phyloP scores from a whole-genome alignment of 2,113 vertebrate species.

The Lepisosteus oculatus region DNA sequence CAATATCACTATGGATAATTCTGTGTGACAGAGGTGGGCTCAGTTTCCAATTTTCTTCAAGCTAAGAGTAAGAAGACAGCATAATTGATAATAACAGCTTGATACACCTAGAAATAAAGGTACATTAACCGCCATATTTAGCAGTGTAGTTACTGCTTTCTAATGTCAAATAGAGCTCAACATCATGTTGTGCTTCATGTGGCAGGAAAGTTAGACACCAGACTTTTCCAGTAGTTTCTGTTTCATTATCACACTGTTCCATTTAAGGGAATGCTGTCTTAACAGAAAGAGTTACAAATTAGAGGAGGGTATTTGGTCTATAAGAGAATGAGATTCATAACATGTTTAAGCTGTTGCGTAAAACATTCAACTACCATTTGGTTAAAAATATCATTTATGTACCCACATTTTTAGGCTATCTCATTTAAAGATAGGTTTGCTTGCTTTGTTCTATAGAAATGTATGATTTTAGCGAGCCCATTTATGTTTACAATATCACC shows the following conservation, averaged over 20 bases:
- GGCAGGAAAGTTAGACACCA: constrained; percentile 26
- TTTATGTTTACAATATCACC: too few relatives aligned
- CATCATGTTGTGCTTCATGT: neutral
- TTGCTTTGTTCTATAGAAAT: constrained; percentile 50
- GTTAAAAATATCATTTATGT: constrained; percentile 53
- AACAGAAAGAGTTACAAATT: too few relatives aligned
- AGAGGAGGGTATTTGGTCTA: too few relatives aligned
- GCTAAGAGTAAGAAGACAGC: too few relatives aligned
- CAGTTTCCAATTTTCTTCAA: too few relatives aligned
- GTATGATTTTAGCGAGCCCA: too few relatives aligned
- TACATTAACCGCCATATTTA: constrained; percentile 48
- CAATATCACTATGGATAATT: constrained; percentile 5
- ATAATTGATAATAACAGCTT: constrained; percentile 24
- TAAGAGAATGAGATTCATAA: neutral
- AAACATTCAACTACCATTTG: constrained; percentile 58
- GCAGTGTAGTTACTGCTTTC: constrained; percentile 38
- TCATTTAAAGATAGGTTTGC: constrained; percentile 40
- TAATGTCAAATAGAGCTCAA: constrained; percentile 8
- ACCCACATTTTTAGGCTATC: constrained; percentile 52
- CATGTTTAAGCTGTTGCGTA: constrained; percentile 2
- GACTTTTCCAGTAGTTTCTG: constrained; percentile 15
- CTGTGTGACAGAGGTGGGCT: too few relatives aligned
- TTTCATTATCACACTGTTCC: constrained; percentile 11
- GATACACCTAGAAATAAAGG: constrained; percentile 47
- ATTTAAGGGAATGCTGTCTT: neutral